Base-by-base conservation (phyloP, 37 sponge, comb jelly and placozoan genomes). In the Oscarella lobularis region DNA sequence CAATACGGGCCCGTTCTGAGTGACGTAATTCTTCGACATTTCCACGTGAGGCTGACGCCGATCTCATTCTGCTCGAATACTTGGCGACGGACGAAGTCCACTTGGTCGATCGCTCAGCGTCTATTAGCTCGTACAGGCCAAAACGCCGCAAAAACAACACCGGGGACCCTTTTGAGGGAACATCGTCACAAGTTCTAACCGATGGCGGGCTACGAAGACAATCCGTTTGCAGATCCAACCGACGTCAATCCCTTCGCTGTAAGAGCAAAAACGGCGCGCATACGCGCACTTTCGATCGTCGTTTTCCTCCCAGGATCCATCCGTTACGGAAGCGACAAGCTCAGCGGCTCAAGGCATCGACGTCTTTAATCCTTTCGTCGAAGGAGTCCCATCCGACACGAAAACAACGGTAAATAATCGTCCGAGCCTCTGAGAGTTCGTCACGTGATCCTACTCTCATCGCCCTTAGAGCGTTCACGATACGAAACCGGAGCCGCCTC, bases 191-290 rank as follows among this genome's bases (percentile, higher is more conserved):
- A n/a, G n/a, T n/a, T n/a, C n/a, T n/a, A n/a, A n/a, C n/a, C n/a
- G 60, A 68, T 68, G 71, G 6, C 29, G 29, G 71, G 71, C 29
- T 68, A 29, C 31, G 71, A 68, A 5, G 31, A 35, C 6, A 68
- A 68, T 35, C 71, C 71, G 71, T 68, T 68, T 68, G 71, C 71
- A 4, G 71, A 68, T 20, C 71, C 71, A 5, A 9, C 9, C 60
- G 71, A 68, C 29, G 71, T 5, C 6, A 68, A 68, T 14, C 71
- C 71, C 35, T 68, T 68, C 33, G 6, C 71, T 20, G 71, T 68
- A 68, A 68, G 71, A 5, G 71, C 6, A 20, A 4, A 68, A 14
- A 14, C 5, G 33, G 31, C 31, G 71, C 4, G 31, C 31, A 68
- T 48, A 48, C 14, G 14, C 60, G 60, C 20, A 48, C 14, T 48